Evolutionary conservation across 2,797 vertebrate genomes (phyloP), one percentile per base, ranked within the genome.

Genomic region (Serranus cabrilla): DNA sequence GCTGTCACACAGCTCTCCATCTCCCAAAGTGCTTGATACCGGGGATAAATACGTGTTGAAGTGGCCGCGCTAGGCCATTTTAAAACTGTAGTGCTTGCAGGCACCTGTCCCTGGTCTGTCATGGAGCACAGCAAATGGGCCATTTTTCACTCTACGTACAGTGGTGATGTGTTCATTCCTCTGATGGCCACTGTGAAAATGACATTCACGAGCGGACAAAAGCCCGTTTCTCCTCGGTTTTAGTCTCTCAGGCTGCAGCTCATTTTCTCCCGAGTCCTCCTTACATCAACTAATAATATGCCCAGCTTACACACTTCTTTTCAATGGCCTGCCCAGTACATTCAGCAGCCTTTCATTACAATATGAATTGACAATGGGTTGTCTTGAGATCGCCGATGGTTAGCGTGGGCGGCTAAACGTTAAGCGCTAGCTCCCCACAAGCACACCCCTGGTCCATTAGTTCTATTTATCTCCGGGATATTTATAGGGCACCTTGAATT

Each of bases 401-500:
- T 76, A 70, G 75, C 2, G 67, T 71, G 73, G 81, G 87, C 20
- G 31, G 67, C 69, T 74, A 74, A 79, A 81, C 62, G 37, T 74
- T 84, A 78, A 78, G 56, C n/a, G 39, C 66, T 11, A 42, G 79
- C 87, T 73, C 51, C 61, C 64, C 50, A 12, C 61, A 81, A 71
- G 82, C 79, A 60, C 63, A 76, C 57, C 50, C 23, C 66, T 17
- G 56, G 61, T 78, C 80, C 76, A 87, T 89, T 92, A 86, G 74
- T 61, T 90, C 42, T 66, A 85, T 86, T 90, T 81, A 81, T 85
- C 78, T 78, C 51, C 56, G 16, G 67, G 54, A 80, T 90, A 89
- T 89, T 88, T 89, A 85, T 84, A 82, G 68, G 74, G 46, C 71
- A 78, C 74, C 83, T 90, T 88, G 84, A 84, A 82, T 80, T 76